These are phyloP conservation scores for Peromyscus leucopus DNA, from an alignment of 2,113 vertebrate genomes.

Conservation along the genomic window DNA sequence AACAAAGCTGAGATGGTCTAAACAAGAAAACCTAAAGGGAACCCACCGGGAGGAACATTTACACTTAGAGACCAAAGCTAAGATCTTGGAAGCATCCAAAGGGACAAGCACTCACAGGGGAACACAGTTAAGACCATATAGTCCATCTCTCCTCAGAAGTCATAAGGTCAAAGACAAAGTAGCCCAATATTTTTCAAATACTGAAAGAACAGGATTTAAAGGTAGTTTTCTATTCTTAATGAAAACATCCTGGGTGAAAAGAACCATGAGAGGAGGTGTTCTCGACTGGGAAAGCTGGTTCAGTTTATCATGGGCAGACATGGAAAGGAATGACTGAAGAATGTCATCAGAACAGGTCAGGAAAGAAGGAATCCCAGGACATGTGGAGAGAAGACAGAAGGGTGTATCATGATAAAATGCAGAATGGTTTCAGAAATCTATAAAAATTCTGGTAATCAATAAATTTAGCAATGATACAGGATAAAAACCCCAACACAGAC, in stretches of 20 bases:
- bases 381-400: no score
- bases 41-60: background rate
- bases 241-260: background rate
- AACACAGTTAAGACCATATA: background rate
- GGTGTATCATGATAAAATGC: background rate
- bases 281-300: background rate
- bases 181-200: background rate
- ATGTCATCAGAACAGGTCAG: background rate
- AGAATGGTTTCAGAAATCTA: background rate
- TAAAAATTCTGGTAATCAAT: background rate
- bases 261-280: background rate
- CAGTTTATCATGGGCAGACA: background rate
- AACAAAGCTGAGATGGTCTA: background rate
- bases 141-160: background rate
- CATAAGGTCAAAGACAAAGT: background rate
- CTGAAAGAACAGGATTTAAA: background rate
- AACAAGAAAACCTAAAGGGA: background rate
- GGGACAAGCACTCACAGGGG: background rate
- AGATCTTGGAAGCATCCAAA: background rate
- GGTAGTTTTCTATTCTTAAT: background rate
- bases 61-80: background rate
- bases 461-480: background rate
- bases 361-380: background rate
- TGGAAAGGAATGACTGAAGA: background rate
- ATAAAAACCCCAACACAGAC: constrained; percentile 6